A percentile compares a stretch with the other conserved stretches of the same genome.
These are phyloP conservation scores for Dioctria rufipes DNA, from an alignment of 2,888 invertebrate species.

Conservation along the genomic window DNA sequence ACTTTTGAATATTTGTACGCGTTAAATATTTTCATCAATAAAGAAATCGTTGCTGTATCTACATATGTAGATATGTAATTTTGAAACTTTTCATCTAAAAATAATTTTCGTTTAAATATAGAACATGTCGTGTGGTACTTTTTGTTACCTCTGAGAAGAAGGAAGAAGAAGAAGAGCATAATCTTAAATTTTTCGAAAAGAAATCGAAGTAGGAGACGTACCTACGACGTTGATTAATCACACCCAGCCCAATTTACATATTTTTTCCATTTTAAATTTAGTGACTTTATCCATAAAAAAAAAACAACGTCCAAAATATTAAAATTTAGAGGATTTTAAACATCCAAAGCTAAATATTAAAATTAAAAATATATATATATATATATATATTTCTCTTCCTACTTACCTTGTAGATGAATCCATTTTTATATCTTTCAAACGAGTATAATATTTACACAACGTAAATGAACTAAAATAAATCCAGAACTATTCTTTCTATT, in stretches of 20 bases:
- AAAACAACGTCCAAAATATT: too few species aligned
- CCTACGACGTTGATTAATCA: too few species aligned
- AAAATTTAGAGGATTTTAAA: too few species aligned
- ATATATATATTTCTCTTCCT: not conserved
- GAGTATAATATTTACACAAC: not conserved
- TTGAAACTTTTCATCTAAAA: conserved; percentile 30
- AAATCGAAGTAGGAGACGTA: not conserved
- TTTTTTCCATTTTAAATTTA: too few species aligned
- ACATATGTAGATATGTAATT: conserved; percentile 22
- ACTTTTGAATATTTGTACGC: too few species aligned
- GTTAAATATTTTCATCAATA: too few species aligned
- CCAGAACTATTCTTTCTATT: conserved; percentile 15
- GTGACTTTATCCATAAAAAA: too few species aligned
- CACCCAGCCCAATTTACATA: too few species aligned
- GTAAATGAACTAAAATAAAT: conserved; percentile 5
- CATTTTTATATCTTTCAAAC: conserved; percentile 6
- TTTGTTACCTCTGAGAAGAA: conserved; percentile 7
- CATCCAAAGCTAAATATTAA: too few species aligned
- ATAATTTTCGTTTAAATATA: conserved; percentile 28
- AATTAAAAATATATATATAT: too few species aligned
- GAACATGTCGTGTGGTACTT: conserved; percentile 37
- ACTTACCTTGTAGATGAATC: conserved; percentile 41
- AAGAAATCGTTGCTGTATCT: conserved; percentile 12
- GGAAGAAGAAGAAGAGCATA: not conserved
- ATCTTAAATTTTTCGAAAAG: not conserved